Evolutionary conservation across 2,888 invertebrate species (phyloP), one percentile per base, ranked within the genome.

Genomic region (Chrysina gloriosa): DNA sequence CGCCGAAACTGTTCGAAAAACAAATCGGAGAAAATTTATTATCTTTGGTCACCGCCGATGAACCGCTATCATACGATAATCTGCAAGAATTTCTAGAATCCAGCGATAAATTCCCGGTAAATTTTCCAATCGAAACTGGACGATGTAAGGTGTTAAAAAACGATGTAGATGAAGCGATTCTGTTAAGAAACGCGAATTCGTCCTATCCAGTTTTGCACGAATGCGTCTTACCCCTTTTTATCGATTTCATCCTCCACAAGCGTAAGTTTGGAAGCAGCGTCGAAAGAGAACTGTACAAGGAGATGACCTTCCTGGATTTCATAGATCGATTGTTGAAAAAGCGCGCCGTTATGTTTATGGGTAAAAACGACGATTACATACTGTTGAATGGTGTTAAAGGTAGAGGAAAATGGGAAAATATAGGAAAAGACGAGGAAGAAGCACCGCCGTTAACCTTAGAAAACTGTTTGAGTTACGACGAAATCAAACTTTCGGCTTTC

Each of bases 151-250:
- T 52, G 6, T 65, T 79, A 48, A 72, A 71, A 65, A 63, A 68
- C 11, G 23, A 56, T 3, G 54, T 75, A 2, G 34, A 65, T 2
- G 54, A 71, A 58, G 69, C 73, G 14, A 68, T 70, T 31, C 69
- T 81, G 16, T 75, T 76, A 66, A 81, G 78, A 69, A 86, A 87
- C 71, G 84, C 86, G 39, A 82, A 83, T 0, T 90, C 90, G 0
- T 88, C 86, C 0, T 92, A 92, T 78, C 91, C 92, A 0, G 71
- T 92, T 1, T 84, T 92, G 70, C 92, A 92, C 72, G 91, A 91
- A 77, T 85, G 88, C 56, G 88, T 88, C 2, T 71, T 92, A 2
- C 81, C 86, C 0, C 80, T 92, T 1, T 89, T 89, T 79, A 85
- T 88, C 3, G 85, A 86, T 67, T 92, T 90, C 80, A 82, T 92